Base-by-base conservation (phyloP, 2,113 vertebrate genomes). In the Microtus ochrogaster region DNA sequence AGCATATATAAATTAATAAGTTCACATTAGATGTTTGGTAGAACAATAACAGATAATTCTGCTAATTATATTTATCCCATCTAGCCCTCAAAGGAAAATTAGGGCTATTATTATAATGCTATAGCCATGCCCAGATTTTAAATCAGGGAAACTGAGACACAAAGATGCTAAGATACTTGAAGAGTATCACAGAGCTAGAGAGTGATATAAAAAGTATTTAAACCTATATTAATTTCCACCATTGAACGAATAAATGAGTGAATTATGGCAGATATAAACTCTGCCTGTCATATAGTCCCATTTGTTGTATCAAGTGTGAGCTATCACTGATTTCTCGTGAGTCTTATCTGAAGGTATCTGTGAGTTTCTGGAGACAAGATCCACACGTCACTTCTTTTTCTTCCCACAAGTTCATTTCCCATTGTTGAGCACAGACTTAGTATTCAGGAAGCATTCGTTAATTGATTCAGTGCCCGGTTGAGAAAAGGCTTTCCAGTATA, bases 11-110 rank as follows among this genome's bases (percentile, higher is more conserved):
- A 91, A 79, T 89, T 92, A 82, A 79, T 89, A 11, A 39, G 90
- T 82, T 86, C 22, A 44, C 74, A 95, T 58, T 81, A 79, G 63
- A 87, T 76, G 6, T 91, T 86, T 91, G 36, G 22, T 36, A 12
- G 95, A 72, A 92, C 11, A 92, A 79, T 36, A 94, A 91, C 49
- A 81, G 73, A 19, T 82, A 78, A 89, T 79, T 91, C 21, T 89
- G 65, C 33, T 74, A 44, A 87, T 73, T 9, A 95, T 2, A 73
- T 90, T 7, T 89, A 65, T 41, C 36, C 89, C 74, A 88, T n/a
- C 96, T 90, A 96, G 93, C 90, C 63, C 17, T 88, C 58, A 92
- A 96, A 94, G 16, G 9, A 90, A 92, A 94, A 39, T 47, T 96
- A 91, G 47, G 49, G 61, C 36, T 94, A 82, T 70, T 89, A 72